A percentile compares a stretch with the other conserved stretches of the same genome.
phyloP scores from a whole-genome alignment of 2,797 vertebrate species.

The Acestrorhynchus altus region DNA sequence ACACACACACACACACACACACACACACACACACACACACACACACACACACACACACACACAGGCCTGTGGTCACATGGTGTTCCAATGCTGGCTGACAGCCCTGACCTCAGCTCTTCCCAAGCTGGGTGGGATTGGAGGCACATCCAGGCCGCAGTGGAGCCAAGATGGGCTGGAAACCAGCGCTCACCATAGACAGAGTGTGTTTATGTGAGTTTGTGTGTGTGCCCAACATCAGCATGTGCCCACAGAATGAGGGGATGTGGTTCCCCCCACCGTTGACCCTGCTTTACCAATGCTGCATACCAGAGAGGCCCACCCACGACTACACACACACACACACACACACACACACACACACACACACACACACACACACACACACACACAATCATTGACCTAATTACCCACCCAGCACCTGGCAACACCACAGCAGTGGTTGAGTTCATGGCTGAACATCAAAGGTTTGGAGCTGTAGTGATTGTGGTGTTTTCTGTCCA shows the following conservation, averaged over 20 bases:
- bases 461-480: slow-evolving; percentile 42
- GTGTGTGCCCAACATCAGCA: slow-evolving; percentile 62
- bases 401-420: slow-evolving; percentile 52
- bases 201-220: slow-evolving; percentile 61
- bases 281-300: slow-evolving; percentile 68
- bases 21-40: slow-evolving; percentile 60
- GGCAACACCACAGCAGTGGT: slow-evolving; percentile 19
- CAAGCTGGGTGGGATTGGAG: slow-evolving; percentile 82
- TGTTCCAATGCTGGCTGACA: slow-evolving; percentile 75
- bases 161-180: slow-evolving; percentile 61
- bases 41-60: slow-evolving; percentile 61
- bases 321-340: slow-evolving; percentile 58
- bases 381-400: slow-evolving; percentile 52
- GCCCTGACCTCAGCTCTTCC: slow-evolving; percentile 81
- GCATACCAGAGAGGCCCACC: slow-evolving; percentile 61
- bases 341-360: slow-evolving; percentile 23
- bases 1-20: slow-evolving; percentile 61
- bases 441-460: slow-evolving; percentile 42
- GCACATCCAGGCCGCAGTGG: slow-evolving; percentile 59
- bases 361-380: slow-evolving; percentile 51
- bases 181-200: slow-evolving; percentile 51
- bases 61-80: slow-evolving; percentile 78
- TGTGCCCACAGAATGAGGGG: slow-evolving; percentile 61
- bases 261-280: slow-evolving; percentile 74
- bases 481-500: slow-evolving; percentile 68